These are phyloP conservation scores for Neomorphus geoffroyi DNA, from an alignment of 2,797 vertebrate species.

Conservation along the genomic window DNA sequence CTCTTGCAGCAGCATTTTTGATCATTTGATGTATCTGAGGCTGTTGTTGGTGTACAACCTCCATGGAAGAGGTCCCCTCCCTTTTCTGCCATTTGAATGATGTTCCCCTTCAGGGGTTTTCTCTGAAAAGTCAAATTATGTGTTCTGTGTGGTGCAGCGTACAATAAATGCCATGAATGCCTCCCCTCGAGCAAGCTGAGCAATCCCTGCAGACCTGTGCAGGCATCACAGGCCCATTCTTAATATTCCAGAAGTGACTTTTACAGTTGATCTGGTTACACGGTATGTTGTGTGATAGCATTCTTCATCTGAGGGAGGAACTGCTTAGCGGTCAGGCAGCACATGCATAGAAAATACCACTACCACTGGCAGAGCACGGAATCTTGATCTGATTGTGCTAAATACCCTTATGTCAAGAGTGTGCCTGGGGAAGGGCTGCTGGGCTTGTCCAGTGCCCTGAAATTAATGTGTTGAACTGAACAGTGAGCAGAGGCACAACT, in stretches of 20 bases:
- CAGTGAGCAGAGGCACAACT: neutral
- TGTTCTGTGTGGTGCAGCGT: neutral
- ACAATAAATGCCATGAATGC: neutral
- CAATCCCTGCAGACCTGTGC: neutral
- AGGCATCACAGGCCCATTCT: neutral
- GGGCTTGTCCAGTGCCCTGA: neutral
- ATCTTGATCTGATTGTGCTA: neutral
- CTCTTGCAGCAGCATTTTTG: neutral
- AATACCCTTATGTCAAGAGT: neutral
- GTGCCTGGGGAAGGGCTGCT: neutral
- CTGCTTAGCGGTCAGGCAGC: neutral
- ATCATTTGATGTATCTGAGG: neutral
- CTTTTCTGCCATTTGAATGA: neutral
- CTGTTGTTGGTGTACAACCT: neutral
- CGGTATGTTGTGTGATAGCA: neutral
- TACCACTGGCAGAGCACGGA: neutral
- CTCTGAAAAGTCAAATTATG: constrained; percentile 3
- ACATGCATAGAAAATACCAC: neutral
- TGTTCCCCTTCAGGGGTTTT: neutral
- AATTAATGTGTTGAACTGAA: neutral
- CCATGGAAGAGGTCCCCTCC: neutral
- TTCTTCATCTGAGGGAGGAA: neutral
- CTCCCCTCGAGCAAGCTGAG: neutral
- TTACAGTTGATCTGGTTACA: neutral
- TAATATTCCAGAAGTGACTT: neutral